Conservation (phyloP, 2,797 vertebrate species). For the Lagothrix lagotricha region DNA sequence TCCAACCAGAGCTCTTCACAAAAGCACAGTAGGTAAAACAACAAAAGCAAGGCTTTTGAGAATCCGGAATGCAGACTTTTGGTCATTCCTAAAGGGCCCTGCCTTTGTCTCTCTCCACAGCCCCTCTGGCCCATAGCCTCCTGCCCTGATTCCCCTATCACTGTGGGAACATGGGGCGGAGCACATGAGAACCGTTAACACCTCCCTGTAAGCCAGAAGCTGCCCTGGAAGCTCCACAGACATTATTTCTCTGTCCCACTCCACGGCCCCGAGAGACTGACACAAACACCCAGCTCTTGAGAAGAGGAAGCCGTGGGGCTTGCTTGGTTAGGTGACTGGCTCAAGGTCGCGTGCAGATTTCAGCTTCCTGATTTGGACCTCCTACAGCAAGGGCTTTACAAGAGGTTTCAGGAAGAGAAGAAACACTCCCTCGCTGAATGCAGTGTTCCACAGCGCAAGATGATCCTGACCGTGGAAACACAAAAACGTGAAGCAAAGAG, state of each 20-base stretch:
- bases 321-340: neutral
- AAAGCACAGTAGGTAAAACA: neutral
- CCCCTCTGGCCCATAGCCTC: neutral
- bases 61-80: neutral
- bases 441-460: neutral
- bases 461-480: neutral
- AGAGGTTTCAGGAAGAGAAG: neutral
- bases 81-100: neutral
- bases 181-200: neutral
- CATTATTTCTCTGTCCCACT: too few relatives aligned
- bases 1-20: neutral
- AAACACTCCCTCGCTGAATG: accelerated
- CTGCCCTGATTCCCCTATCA: too few relatives aligned
- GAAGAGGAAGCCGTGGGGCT: neutral
- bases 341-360: accelerated
- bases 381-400: neutral
- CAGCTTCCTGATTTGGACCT: neutral
- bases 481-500: neutral
- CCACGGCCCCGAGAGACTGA: neutral
- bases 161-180: neutral
- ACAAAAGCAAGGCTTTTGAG: neutral
- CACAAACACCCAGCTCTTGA: accelerated
- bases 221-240: accelerated
- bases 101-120: neutral
- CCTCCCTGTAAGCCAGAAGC: neutral